Evolutionary conservation across 1,140 invertebrate genomes (phyloP).

Genomic region (Aethina tumida): DNA sequence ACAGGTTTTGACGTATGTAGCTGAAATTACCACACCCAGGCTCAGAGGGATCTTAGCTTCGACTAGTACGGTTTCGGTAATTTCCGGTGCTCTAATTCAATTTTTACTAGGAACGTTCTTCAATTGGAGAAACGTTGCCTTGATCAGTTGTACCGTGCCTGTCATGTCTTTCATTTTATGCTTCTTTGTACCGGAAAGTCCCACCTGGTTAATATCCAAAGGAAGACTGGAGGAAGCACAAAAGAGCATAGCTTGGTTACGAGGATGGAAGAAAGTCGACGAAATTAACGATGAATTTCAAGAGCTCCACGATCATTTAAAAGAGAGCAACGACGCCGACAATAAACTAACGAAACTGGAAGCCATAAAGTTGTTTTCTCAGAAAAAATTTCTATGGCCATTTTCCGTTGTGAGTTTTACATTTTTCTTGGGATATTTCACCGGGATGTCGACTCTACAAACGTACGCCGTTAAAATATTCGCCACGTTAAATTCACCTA

Average conservation of each 20-base stretch:
- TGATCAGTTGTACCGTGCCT: constrained; percentile 56
- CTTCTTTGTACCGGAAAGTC: constrained; percentile 65
- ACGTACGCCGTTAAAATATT: constrained; percentile 66
- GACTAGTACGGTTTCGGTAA: constrained; percentile 60
- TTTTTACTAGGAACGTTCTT: constrained; percentile 58
- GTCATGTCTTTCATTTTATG: constrained; percentile 52
- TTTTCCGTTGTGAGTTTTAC: constrained; percentile 50
- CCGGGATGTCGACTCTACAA: constrained; percentile 56
- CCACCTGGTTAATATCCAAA: constrained; percentile 59
- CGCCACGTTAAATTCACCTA: constrained; percentile 52
- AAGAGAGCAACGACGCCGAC: background rate
- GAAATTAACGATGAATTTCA: constrained; percentile 47
- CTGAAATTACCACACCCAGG: constrained; percentile 68
- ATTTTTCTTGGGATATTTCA: constrained; percentile 63
- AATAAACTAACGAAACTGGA: constrained; percentile 5
- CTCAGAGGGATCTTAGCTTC: constrained; percentile 62
- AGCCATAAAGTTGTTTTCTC: constrained; percentile 37
- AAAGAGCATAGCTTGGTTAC: constrained; percentile 50
- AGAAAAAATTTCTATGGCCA: constrained; percentile 47
- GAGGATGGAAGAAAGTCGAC: constrained; percentile 49
- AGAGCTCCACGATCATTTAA: constrained; percentile 30
- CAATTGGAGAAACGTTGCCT: constrained; percentile 56
- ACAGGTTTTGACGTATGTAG: constrained; percentile 67
- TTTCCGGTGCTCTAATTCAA: constrained; percentile 58
- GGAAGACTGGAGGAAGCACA: constrained; percentile 47